Base-by-base conservation (phyloP, 2,113 vertebrate species). In the Neodontobutis hainanensis region DNA sequence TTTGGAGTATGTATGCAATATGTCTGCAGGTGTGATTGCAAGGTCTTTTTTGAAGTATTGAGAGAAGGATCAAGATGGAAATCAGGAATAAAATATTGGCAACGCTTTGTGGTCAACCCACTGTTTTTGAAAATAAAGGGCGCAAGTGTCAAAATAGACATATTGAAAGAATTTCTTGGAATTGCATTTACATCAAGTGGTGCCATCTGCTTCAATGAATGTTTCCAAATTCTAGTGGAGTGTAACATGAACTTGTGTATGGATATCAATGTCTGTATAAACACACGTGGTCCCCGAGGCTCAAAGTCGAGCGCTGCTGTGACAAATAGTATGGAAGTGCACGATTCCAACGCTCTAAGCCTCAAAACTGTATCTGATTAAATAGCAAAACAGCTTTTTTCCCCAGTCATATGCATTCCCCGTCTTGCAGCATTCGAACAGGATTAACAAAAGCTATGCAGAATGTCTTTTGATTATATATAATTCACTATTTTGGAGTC, bases 121-220 rank as follows among this genome's bases (percentile, higher is more conserved):
- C 14, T 57, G 36, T 74, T 48, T 61, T 36, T 60, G 40, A 49
- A 61, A 73, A 69, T 2, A 10, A 10, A 11, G 42, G 40, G 38
- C 14, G 15, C 38, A 10, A 42, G 53, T 64, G 51, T 64, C 53
- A 50, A 67, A 70, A 52, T 71, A 53, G 47, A 59, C 64, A 19
- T 74, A 63, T 68, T 61, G 11, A 78, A 69, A 66, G 32, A n/a
- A 51, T 64, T 56, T 78, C 44, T 64, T 69, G 65, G 62, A 59
- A 67, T 78, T 67, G 2, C 53, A 5, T 11, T 65, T 70, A 51
- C 4, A 72, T 80, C 38, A 61, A 74, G 63, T 32, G n/a, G 40
- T 27, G 56, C 66, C 69, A 85, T 79, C 76, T 85, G 76, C 73
- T 77, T 78, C 52, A 64, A 43, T 62, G 49, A 74, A 58, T 58